Evolutionary conservation across 2,797 vertebrate genomes (phyloP).

Genomic region (Babyrousa celebensis): DNA sequence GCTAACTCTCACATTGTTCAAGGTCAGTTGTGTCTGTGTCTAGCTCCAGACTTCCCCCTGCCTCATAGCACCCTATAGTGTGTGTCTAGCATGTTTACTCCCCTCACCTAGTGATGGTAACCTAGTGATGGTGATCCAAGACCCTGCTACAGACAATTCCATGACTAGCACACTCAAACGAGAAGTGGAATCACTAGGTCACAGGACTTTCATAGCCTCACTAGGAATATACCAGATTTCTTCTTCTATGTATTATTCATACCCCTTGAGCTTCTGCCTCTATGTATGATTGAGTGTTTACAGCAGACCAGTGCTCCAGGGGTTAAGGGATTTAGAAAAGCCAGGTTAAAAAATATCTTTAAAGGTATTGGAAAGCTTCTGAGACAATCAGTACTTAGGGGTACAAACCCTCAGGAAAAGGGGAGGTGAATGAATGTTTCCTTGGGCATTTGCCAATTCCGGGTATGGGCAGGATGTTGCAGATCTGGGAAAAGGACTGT

Average conservation of each 20-base stretch:
- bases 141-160: background rate
- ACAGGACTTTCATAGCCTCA: background rate
- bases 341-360: background rate
- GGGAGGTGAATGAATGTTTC: background rate
- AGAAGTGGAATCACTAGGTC: background rate
- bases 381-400: background rate
- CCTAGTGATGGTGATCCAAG: background rate
- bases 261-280: background rate
- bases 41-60: background rate
- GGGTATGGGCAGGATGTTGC: background rate
- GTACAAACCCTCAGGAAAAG: background rate
- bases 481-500: background rate
- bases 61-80: background rate
- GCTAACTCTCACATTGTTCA: background rate
- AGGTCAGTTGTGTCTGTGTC: background rate
- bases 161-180: background rate
- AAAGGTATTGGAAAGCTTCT: background rate
- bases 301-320: background rate
- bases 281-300: background rate
- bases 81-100: accelerated
- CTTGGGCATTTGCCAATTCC: background rate
- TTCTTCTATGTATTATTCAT: background rate
- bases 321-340: background rate
- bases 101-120: background rate
- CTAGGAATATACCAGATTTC: background rate